Conservation (phyloP, 2,888 invertebrate genomes). For the Nephrotoma flavescens region DNA sequence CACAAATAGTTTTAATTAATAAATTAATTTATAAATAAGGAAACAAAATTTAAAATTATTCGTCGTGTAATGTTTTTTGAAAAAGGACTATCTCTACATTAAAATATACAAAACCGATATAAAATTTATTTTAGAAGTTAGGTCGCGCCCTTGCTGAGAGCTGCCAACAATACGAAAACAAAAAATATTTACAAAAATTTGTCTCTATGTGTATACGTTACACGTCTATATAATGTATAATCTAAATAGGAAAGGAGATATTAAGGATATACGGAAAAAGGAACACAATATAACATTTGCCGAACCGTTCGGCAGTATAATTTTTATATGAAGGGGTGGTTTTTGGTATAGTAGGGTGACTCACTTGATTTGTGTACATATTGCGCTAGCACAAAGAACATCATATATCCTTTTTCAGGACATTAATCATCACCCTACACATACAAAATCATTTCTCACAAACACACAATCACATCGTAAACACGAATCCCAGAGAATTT, state of each 20-base stretch:
- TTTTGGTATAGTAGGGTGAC: neutral
- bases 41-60: neutral
- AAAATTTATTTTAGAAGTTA: neutral
- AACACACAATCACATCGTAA: neutral
- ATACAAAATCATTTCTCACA: neutral
- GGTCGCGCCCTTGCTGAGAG: slow-evolving; percentile 2
- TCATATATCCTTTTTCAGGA: neutral
- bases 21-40: neutral
- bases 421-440: neutral
- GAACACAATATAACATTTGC: neutral
- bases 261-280: neutral
- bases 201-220: neutral
- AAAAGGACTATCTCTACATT: neutral
- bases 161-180: neutral
- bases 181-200: neutral
- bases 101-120: neutral
- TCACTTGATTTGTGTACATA: neutral
- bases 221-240: neutral
- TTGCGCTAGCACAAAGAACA: neutral
- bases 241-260: neutral
- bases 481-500: neutral
- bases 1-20: neutral
- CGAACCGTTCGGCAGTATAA: neutral
- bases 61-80: neutral
- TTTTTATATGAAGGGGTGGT: neutral